phyloP scores from a whole-genome alignment of 2,888 invertebrate species.

The Hyles lineata region DNA sequence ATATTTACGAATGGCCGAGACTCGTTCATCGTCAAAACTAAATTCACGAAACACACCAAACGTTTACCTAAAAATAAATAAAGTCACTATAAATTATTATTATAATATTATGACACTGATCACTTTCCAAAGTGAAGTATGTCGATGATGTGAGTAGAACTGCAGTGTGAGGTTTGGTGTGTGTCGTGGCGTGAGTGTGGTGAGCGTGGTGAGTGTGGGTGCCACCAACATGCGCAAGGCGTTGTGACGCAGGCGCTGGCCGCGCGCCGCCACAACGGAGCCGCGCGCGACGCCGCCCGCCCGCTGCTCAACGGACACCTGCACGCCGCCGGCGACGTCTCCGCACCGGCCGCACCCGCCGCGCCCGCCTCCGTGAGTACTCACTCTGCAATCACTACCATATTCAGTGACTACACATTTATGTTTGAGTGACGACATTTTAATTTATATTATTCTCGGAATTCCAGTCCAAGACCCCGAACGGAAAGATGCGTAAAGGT shows the following conservation, averaged over 20 bases:
- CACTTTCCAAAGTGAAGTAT: neutral
- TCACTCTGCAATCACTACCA: no score
- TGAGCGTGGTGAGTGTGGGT: neutral
- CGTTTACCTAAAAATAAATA: no score
- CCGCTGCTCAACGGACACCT: constrained; percentile 85
- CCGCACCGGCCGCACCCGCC: constrained; percentile 46
- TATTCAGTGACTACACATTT: no score
- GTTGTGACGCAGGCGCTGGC: constrained; percentile 54
- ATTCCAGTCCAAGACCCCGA: constrained; percentile 69
- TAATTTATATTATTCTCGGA: neutral
- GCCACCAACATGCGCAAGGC: constrained; percentile 36
- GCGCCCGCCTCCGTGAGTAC: no score
- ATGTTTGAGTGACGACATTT: no score
- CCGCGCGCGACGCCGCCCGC: constrained; percentile 64
- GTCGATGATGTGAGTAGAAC: neutral
- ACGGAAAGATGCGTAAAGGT: constrained; percentile 65
- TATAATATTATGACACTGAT: no score
- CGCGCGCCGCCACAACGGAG: constrained; percentile 71
- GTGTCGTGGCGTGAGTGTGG: neutral
- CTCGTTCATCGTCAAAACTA: no score
- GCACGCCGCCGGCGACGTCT: constrained; percentile 88
- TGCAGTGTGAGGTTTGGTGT: neutral
- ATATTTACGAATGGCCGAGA: no score
- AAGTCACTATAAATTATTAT: no score
- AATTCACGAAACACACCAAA: no score